Evolutionary conservation across 2,888 invertebrate species (phyloP), one percentile per base, ranked within the genome.

Genomic region (Macrosoma leucophasiata): DNA sequence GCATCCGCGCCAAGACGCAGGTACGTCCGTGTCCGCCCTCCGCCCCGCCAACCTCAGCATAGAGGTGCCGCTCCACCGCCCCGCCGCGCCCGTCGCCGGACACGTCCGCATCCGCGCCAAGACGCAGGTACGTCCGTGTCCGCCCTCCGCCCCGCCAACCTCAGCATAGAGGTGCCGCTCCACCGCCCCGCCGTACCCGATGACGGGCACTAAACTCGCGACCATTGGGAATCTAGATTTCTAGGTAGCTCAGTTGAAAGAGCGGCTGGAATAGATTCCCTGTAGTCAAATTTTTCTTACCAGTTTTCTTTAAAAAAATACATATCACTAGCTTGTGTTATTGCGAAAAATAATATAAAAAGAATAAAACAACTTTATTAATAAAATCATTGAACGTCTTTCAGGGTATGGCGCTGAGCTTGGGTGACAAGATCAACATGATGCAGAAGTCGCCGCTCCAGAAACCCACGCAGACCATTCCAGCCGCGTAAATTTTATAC

Each of bases 41-140:
- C n/a, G n/a, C n/a, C n/a, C n/a, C n/a, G n/a, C n/a, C n/a, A n/a
- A n/a, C n/a, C n/a, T n/a, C n/a, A n/a, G n/a, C n/a, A n/a, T n/a
- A n/a, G n/a, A n/a, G n/a, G n/a, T n/a, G n/a, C n/a, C n/a, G n/a
- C n/a, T n/a, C n/a, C n/a, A n/a, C n/a, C n/a, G n/a, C n/a, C n/a
- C n/a, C n/a, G n/a, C n/a, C n/a, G n/a, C n/a, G n/a, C n/a, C n/a
- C n/a, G n/a, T n/a, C n/a, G n/a, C 92, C 10, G 98, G 98, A 0
- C 98, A 99, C 70, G 97, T 99, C 67, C 88, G 98, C 48, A 98
- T 99, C 54, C 87, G 98, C 43, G 98, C 98, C 37, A 99, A 99
- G 85, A 97, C 96, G 64, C 98, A 98, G 90, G 94, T 94, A 35
- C 24, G 13, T 25, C 5, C 19, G 10, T 13, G 22, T 12, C 28